Conservation (phyloP, 2,113 vertebrate species). For the Protobothrops flavoviridis region DNA sequence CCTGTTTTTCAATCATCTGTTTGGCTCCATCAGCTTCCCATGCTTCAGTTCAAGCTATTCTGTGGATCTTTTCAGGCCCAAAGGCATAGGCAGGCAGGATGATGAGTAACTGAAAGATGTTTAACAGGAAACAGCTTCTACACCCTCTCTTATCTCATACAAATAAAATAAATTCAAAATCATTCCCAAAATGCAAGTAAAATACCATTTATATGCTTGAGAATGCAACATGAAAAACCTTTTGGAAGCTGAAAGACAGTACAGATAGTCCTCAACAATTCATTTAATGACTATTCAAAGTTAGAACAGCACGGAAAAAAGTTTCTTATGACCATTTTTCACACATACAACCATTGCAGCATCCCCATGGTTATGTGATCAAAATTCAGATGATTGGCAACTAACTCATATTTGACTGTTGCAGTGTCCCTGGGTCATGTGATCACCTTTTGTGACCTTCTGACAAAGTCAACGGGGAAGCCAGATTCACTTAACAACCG, state of each 20-base stretch:
- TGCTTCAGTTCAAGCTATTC: background rate
- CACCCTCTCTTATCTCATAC: background rate
- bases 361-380: background rate
- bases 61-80: background rate
- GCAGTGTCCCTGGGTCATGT: background rate
- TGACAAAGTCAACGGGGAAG: background rate
- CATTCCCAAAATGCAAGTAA: background rate
- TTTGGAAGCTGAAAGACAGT: background rate
- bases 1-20: background rate
- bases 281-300: background rate
- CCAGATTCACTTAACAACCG: background rate
- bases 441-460: background rate
- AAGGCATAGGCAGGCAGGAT: background rate
- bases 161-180: background rate
- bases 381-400: background rate
- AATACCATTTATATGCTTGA: background rate
- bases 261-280: background rate
- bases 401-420: background rate
- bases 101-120: background rate
- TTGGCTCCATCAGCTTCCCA: background rate
- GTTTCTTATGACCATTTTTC: background rate
- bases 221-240: background rate
- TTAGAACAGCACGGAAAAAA: background rate
- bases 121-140: background rate
- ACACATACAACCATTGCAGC: background rate